Conservation (phyloP, 2,113 vertebrate species). For the Polyodon spathula region DNA sequence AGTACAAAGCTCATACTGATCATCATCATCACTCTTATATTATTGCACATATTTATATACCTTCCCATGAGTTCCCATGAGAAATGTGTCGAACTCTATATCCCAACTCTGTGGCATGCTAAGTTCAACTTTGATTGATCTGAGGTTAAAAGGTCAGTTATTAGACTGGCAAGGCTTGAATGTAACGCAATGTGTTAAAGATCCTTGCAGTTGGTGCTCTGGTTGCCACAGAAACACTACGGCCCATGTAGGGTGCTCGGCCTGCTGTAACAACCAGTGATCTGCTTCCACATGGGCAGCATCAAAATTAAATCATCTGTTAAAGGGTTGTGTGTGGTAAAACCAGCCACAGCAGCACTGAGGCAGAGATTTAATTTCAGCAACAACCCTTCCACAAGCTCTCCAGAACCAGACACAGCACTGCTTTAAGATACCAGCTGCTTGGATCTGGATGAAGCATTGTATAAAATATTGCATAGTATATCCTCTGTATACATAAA, state of each 20-base stretch:
- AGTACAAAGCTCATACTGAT: too few species aligned
- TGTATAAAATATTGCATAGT: not conserved
- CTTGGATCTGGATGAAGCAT: not conserved
- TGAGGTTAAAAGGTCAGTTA: constrained; percentile 55
- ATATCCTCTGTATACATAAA: too few species aligned
- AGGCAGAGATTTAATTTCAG: too few species aligned
- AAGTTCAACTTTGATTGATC: constrained; percentile 37
- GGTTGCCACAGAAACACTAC: constrained; percentile 55
- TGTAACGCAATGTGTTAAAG: constrained; percentile 44
- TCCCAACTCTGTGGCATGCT: constrained; percentile 11
- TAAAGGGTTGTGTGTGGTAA: too few species aligned
- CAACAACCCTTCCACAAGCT: too few species aligned
- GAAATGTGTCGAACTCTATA: not conserved
- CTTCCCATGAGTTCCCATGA: not conserved
- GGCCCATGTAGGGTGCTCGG: constrained; percentile 32
- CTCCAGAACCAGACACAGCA: too few species aligned
- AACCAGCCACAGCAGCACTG: too few species aligned
- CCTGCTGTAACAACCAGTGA: constrained; percentile 12
- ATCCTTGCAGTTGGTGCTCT: constrained; percentile 46
- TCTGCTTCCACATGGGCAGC: constrained; percentile 15
- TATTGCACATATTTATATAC: not conserved
- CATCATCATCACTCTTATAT: not conserved
- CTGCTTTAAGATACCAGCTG: not conserved
- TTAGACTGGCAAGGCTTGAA: constrained; percentile 33
- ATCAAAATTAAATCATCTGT: too few species aligned